These are phyloP conservation scores for Lasiurus borealis DNA, from an alignment of 2,113 vertebrate species.

Conservation along the genomic window DNA sequence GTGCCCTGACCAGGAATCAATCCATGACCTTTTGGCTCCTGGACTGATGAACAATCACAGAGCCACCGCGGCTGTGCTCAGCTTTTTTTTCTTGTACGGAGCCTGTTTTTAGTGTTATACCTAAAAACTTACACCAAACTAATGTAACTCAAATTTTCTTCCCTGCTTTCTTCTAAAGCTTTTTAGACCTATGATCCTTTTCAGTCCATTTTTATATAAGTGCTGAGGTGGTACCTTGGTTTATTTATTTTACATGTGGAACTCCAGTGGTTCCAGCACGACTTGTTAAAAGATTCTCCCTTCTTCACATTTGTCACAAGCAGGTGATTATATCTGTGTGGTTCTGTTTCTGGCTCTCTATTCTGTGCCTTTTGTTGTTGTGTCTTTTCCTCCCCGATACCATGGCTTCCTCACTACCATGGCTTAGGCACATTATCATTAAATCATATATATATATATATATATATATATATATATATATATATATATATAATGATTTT, in stretches of 20 bases:
- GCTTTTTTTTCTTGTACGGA: background rate
- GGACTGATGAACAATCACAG: too few relatives aligned
- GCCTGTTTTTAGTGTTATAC: background rate
- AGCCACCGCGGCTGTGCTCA: too few relatives aligned
- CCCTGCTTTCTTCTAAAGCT: background rate
- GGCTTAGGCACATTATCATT: too few relatives aligned
- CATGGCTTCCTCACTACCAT: background rate
- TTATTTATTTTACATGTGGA: background rate
- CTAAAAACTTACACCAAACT: background rate
- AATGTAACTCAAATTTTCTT: background rate
- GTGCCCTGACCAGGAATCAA: too few relatives aligned
- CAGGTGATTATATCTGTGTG: background rate
- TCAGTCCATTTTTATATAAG: background rate
- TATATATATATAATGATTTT: too few relatives aligned
- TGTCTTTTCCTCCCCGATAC: background rate
- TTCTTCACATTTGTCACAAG: background rate
- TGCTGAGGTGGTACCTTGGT: background rate
- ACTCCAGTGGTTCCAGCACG: background rate
- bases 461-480: too few relatives aligned
- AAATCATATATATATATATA: too few relatives aligned
- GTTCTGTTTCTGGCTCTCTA: background rate
- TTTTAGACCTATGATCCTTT: background rate
- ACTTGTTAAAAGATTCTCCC: background rate
- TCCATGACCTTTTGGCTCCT: too few relatives aligned
- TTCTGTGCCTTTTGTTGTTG: background rate